These are phyloP conservation scores for Parauchenoglanis ngamensis DNA, from an alignment of 2,797 vertebrate genomes.

Conservation along the genomic window DNA sequence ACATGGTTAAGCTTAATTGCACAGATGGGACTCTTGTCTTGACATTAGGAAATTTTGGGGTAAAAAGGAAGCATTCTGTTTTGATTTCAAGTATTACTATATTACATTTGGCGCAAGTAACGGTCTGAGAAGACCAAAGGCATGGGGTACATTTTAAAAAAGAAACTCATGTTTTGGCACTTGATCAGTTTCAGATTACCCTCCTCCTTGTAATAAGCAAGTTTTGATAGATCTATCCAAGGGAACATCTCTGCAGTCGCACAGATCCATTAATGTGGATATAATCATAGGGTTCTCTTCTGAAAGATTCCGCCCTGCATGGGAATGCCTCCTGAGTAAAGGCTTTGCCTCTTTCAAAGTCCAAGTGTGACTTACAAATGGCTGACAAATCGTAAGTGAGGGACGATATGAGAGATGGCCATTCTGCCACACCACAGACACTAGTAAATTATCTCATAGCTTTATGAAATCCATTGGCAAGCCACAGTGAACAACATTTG, in stretches of 20 bases:
- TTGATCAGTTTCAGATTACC: conserved; percentile 89
- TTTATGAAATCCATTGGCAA: conserved; percentile 48
- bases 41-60: conserved; percentile 69
- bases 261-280: conserved; percentile 77
- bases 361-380: conserved; percentile 82
- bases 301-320: conserved; percentile 69
- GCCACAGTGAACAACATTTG: conserved; percentile 28
- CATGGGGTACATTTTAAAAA: conserved; percentile 70
- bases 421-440: conserved; percentile 59
- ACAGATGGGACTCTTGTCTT: conserved; percentile 62
- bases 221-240: conserved; percentile 71
- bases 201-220: conserved; percentile 75
- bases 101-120: conserved; percentile 78
- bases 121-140: conserved; percentile 72
- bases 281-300: conserved; percentile 79
- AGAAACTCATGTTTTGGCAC: conserved; percentile 77
- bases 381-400: conserved; percentile 74
- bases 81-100: conserved; percentile 81
- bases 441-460: conserved; percentile 65
- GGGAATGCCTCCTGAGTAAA: conserved; percentile 70
- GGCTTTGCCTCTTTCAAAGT: conserved; percentile 74
- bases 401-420: conserved; percentile 71
- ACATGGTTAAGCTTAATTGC: conserved; percentile 66
- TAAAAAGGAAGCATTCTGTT: conserved; percentile 77
- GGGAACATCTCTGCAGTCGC: conserved; percentile 73